phyloP scores from a whole-genome alignment of 2,113 vertebrate genomes.

The Cyanoderma ruficeps region DNA sequence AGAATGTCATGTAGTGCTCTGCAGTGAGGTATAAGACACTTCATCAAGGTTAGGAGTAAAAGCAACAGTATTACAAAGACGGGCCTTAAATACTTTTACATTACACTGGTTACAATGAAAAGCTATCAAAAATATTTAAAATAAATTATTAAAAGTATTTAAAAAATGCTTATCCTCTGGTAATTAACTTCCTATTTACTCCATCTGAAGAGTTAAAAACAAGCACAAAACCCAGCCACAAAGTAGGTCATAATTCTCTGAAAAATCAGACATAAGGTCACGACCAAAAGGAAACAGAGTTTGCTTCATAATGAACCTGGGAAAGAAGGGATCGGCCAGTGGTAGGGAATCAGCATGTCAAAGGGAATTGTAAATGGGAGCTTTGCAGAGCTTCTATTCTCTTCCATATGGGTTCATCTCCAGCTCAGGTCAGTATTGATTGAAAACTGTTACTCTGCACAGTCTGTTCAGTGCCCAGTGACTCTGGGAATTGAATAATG shows the following conservation, averaged over 20 bases:
- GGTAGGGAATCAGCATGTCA: background rate
- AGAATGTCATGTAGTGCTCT: background rate
- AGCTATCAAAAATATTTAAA: background rate
- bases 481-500: background rate
- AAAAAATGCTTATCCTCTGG: background rate
- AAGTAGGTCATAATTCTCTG: slow-evolving; percentile 17
- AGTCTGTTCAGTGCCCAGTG: background rate
- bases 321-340: background rate
- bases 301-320: background rate
- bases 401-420: background rate
- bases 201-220: background rate
- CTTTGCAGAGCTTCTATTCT: background rate
- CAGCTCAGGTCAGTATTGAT: background rate
- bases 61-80: background rate
- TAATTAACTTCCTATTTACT: background rate
- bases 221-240: background rate
- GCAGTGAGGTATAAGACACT: background rate
- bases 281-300: background rate
- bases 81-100: background rate
- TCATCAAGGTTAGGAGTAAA: background rate
- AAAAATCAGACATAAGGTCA: slow-evolving; percentile 16
- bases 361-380: background rate
- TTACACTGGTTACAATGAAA: background rate
- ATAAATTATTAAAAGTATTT: background rate
- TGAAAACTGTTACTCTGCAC: background rate